A percentile compares a stretch with the other conserved stretches of the same genome.
phyloP scores from a whole-genome alignment of 2,113 vertebrate species.

The Apeltes quadracus region DNA sequence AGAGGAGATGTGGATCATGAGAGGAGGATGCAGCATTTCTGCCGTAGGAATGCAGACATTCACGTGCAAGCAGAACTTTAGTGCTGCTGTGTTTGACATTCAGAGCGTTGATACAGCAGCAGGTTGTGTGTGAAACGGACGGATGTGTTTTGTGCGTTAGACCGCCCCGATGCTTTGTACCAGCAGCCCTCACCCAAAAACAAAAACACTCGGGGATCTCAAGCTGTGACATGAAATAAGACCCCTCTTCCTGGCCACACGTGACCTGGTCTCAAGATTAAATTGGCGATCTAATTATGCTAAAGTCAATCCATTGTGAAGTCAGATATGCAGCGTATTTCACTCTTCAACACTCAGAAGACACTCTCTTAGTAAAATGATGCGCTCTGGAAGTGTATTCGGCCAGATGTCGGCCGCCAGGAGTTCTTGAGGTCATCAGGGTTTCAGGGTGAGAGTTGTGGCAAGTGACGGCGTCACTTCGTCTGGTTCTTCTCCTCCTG shows the following conservation, averaged over 20 bases:
- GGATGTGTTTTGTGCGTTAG: not conserved
- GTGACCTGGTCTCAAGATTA: not conserved
- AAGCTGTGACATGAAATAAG: not conserved
- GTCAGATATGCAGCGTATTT: not conserved
- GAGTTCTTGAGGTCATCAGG: not conserved
- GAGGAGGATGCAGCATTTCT: too few relatives aligned
- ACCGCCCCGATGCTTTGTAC: not conserved
- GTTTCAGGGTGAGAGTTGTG: conserved; percentile 1
- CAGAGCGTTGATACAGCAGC: not conserved
- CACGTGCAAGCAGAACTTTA: not conserved
- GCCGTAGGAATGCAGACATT: not conserved
- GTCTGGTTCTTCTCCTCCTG: not conserved
- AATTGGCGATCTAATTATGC: not conserved
- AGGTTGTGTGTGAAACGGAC: not conserved
- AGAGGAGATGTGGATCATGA: too few relatives aligned
- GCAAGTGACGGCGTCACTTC: not conserved
- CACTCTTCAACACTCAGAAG: not conserved
- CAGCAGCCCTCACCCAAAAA: conserved; percentile 9
- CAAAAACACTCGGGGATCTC: conserved; percentile 14
- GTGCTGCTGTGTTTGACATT: not conserved
- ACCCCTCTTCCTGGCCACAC: not conserved
- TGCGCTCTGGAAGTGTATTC: not conserved
- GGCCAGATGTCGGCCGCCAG: not conserved
- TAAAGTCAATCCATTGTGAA: not conserved
- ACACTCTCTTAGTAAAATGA: not conserved